Percentiles rank a stretch among this genome's conserved stretches.
Conservation (phyloP, 2,113 vertebrate species). For the Acrocephalus kingi region DNA sequence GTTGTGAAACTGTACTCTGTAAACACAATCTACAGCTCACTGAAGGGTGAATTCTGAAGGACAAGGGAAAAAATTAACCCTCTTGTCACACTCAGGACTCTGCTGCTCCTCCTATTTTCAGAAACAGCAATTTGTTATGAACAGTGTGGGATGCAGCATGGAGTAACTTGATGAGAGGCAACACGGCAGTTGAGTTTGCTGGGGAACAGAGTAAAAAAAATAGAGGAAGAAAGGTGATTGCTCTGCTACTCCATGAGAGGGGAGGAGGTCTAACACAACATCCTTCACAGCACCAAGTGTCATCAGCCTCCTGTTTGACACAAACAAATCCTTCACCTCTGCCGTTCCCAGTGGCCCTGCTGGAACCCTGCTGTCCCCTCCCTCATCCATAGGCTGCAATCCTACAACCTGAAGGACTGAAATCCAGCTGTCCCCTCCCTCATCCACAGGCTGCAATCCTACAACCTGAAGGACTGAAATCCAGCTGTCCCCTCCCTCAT, state of each 20-base stretch:
- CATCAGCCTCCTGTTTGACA: background rate
- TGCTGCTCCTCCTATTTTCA: background rate
- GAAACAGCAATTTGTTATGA: background rate
- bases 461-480: background rate
- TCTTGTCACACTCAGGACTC: background rate
- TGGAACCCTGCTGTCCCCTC: background rate
- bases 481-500: background rate
- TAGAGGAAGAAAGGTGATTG: background rate
- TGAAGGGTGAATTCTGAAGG: conserved; percentile 25
- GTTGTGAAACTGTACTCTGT: background rate
- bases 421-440: background rate
- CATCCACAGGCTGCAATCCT: background rate
- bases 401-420: background rate
- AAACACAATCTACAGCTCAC: conserved; percentile 12
- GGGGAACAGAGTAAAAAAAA: background rate
- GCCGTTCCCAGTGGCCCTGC: fast-evolving
- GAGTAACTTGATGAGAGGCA: background rate
- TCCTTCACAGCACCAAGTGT: background rate
- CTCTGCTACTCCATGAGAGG: background rate
- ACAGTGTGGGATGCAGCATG: background rate
- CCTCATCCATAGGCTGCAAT: background rate
- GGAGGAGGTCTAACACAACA: background rate
- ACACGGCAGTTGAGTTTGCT: background rate
- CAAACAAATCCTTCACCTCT: background rate
- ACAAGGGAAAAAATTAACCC: conserved; percentile 10